Conservation (phyloP, 2,113 vertebrate genomes). For the Aramus guarauna region DNA sequence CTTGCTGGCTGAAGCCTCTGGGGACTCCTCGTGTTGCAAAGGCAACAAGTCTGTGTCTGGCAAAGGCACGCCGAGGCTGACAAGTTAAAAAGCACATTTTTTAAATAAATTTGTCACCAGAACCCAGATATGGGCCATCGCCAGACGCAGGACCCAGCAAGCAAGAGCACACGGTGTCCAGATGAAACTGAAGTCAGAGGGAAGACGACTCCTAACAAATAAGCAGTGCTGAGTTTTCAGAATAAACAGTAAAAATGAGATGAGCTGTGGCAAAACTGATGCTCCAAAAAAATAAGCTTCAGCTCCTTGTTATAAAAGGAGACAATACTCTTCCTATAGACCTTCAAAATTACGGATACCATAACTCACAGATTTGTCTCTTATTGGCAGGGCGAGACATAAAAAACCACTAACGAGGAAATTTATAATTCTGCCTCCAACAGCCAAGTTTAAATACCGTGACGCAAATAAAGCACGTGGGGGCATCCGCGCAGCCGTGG, state of each 20-base stretch:
- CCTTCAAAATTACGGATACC: fast-evolving
- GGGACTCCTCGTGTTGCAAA: not conserved
- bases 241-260: not conserved
- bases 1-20: not conserved
- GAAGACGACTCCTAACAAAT: not conserved
- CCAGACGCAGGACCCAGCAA: not conserved
- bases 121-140: fast-evolving
- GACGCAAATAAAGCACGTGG: not conserved
- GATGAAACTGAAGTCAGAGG: fast-evolving
- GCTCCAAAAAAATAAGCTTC: not conserved
- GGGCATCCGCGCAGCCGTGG: not conserved
- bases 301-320: not conserved
- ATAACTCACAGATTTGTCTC: fast-evolving
- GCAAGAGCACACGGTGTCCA: fast-evolving
- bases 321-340: too few species aligned
- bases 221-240: not conserved
- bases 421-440: not conserved
- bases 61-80: not conserved
- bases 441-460: not conserved
- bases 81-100: fast-evolving
- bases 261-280: not conserved
- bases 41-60: too few species aligned
- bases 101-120: not conserved
- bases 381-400: not conserved
- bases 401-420: not conserved